A percentile compares a stretch with the other conserved stretches of the same genome.
Evolutionary conservation across 2,797 vertebrate genomes (phyloP).

Genomic region (Notamacropus eugenii): DNA sequence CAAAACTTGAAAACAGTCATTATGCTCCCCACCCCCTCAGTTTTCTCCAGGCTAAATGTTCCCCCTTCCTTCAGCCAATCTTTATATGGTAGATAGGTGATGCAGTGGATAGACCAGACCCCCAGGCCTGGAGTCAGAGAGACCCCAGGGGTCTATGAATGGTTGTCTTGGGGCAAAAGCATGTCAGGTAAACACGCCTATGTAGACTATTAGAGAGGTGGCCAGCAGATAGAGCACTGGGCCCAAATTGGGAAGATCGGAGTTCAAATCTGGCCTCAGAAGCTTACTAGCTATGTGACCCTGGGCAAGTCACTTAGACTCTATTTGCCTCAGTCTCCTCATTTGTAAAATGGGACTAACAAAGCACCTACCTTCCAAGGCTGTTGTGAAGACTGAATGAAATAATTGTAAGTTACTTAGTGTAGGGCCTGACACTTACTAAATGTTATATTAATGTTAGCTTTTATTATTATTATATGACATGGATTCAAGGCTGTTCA

Average conservation of each 20-base stretch:
- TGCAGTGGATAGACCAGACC: not conserved
- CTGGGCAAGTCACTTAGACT: not conserved
- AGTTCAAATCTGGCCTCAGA: not conserved
- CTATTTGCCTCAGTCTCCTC: not conserved
- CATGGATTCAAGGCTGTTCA: not conserved
- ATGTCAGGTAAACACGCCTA: not conserved
- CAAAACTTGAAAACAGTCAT: not conserved
- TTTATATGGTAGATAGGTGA: not conserved
- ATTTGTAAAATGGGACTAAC: not conserved
- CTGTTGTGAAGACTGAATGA: not conserved
- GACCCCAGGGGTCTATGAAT: not conserved
- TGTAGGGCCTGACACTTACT: not conserved
- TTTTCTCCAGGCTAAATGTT: too few relatives aligned
- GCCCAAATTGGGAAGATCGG: not conserved
- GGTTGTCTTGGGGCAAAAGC: not conserved
- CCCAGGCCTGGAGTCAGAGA: not conserved
- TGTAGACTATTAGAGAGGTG: not conserved
- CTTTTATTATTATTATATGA: not conserved
- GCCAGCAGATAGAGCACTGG: too few relatives aligned
- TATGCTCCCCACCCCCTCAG: not conserved
- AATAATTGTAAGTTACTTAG: not conserved
- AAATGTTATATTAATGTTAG: not conserved
- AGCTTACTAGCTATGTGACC: not conserved
- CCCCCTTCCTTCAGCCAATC: not conserved
- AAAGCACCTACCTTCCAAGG: not conserved